These are phyloP conservation scores for Diachrysia chrysitis DNA, from an alignment of 2,888 invertebrate genomes.

Conservation along the genomic window DNA sequence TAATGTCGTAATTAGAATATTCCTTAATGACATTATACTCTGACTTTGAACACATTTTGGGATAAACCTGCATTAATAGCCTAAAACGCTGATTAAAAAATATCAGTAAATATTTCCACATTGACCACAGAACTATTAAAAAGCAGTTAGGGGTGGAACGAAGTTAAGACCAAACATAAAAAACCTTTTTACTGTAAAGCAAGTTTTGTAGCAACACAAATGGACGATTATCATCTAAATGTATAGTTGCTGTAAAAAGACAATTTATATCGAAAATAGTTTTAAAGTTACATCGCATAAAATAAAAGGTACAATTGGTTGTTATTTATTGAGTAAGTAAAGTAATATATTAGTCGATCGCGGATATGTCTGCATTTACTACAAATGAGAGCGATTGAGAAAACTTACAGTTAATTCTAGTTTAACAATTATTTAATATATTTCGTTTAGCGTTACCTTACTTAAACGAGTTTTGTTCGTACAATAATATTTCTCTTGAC, in stretches of 20 bases:
- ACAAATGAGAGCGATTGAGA: no score
- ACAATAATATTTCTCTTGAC: no score
- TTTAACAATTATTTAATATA: no score
- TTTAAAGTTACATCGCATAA: slow-evolving; percentile 29
- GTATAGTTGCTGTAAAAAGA: slow-evolving; percentile 30
- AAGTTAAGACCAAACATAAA: background rate
- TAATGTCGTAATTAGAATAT: no score
- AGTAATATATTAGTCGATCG: background rate
- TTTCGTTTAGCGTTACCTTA: no score
- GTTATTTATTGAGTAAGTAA: slow-evolving; percentile 16
- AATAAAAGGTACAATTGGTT: slow-evolving; percentile 25
- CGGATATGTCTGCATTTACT: background rate
- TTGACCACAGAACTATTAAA: background rate
- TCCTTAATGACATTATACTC: no score
- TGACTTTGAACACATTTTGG: no score
- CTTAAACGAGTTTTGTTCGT: no score
- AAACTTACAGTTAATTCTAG: no score
- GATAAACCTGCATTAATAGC: no score
- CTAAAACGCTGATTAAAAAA: no score
- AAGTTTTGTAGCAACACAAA: background rate
- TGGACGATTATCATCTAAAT: slow-evolving; percentile 41
- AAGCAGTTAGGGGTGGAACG: background rate
- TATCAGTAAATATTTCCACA: background rate
- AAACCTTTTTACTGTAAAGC: background rate
- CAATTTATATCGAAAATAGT: slow-evolving; percentile 19